A percentile compares a stretch with the other conserved stretches of the same genome.
These are phyloP conservation scores for Euura saliciscinereae DNA, from an alignment of 1,140 invertebrate species.

Conservation along the genomic window DNA sequence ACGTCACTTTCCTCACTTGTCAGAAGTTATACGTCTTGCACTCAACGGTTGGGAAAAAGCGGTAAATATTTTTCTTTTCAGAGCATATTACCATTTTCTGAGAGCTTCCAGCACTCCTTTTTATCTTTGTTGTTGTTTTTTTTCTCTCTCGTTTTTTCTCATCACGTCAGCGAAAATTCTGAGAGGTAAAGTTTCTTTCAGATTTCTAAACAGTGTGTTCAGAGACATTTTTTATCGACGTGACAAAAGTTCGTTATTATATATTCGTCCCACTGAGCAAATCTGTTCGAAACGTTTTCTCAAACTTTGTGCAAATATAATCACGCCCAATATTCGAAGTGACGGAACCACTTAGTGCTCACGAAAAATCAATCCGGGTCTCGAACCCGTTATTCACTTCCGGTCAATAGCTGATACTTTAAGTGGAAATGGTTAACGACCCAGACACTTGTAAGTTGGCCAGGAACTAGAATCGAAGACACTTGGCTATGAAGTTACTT, in stretches of 20 bases:
- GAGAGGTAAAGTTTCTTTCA: neutral
- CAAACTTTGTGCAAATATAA: no score
- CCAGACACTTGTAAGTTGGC: no score
- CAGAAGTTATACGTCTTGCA: no score
- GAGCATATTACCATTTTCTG: neutral
- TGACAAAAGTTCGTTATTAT: neutral
- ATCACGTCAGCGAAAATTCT: constrained; percentile 12
- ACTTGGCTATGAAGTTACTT: no score
- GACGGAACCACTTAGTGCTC: no score
- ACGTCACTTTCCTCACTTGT: no score
- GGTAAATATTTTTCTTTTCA: neutral
- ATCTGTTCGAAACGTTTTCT: no score
- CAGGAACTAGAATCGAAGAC: no score
- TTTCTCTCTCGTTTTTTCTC: constrained; percentile 1
- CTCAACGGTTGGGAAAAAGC: no score
- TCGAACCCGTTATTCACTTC: neutral
- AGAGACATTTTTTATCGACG: neutral
- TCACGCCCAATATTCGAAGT: no score
- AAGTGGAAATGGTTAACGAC: neutral
- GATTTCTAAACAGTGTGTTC: neutral
- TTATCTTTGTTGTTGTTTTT: neutral
- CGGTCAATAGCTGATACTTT: neutral
- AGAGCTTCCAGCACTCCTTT: neutral
- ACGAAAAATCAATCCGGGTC: neutral
- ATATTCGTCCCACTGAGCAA: no score